These are phyloP conservation scores for Sepiola atlantica DNA, from an alignment of 2,888 invertebrate genomes.

Conservation along the genomic window DNA sequence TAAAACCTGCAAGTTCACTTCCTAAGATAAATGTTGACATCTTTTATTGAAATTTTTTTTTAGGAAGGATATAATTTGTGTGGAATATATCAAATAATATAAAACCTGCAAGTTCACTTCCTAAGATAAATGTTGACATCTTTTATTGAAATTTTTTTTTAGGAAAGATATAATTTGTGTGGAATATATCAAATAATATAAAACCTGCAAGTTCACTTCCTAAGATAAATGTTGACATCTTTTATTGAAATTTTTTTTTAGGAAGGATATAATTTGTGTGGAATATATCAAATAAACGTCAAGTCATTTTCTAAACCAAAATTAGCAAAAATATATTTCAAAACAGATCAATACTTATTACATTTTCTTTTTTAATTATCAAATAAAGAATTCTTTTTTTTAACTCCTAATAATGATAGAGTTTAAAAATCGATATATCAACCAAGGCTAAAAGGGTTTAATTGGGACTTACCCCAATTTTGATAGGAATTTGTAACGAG, in stretches of 20 bases:
- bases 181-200: neutral
- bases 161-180: neutral
- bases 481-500: neutral
- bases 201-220: neutral
- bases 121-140: neutral
- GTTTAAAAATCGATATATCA: neutral
- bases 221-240: neutral
- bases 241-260: neutral
- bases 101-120: neutral
- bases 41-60: neutral
- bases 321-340: neutral
- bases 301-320: neutral
- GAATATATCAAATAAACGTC: neutral
- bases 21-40: neutral
- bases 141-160: neutral
- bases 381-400: too few relatives aligned
- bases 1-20: neutral
- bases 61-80: too few relatives aligned
- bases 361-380: too few relatives aligned
- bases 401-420: too few relatives aligned
- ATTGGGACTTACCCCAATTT: neutral
- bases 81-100: too few relatives aligned
- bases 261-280: neutral
- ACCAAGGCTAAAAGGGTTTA: neutral
- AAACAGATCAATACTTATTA: neutral